Percentiles rank a stretch among this genome's conserved stretches.
Conservation (phyloP, 2,888 invertebrate species). For the Eulithis testata region DNA sequence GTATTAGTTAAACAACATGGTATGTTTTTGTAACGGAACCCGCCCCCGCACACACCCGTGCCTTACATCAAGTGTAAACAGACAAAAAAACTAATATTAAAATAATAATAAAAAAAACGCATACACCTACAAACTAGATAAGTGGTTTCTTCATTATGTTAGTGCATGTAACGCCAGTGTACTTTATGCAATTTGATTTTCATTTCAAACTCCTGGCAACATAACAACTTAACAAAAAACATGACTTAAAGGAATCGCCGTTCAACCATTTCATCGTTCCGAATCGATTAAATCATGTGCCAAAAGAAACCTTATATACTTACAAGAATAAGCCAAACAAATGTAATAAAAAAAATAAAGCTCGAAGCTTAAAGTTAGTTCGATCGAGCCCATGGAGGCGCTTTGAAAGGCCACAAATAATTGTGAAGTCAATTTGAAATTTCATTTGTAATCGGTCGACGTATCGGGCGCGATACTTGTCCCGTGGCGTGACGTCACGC, state of each 20-base stretch:
- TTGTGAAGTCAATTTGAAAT: constrained; percentile 46
- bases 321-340: constrained; percentile 34
- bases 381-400: constrained; percentile 47
- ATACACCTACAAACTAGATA: constrained; percentile 78
- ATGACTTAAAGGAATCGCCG: constrained; percentile 37
- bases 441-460: constrained; percentile 23
- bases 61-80: constrained; percentile 66
- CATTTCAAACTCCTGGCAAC: constrained; percentile 21
- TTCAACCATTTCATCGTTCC: constrained; percentile 29
- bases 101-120: constrained; percentile 66
- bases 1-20: constrained; percentile 4
- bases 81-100: constrained; percentile 70
- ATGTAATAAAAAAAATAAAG: constrained; percentile 55
- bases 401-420: constrained; percentile 61
- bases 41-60: constrained; percentile 57
- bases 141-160: constrained; percentile 63
- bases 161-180: constrained; percentile 21
- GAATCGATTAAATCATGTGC: constrained; percentile 27
- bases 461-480: not conserved
- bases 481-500: not conserved
- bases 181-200: constrained; percentile 25
- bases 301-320: constrained; percentile 33
- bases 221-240: constrained; percentile 31
- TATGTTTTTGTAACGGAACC: constrained; percentile 30
- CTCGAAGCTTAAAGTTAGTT: constrained; percentile 60